A percentile compares a stretch with the other conserved stretches of the same genome.
Conservation (phyloP, 2,113 vertebrate genomes). For the Kryptolebias marmoratus region DNA sequence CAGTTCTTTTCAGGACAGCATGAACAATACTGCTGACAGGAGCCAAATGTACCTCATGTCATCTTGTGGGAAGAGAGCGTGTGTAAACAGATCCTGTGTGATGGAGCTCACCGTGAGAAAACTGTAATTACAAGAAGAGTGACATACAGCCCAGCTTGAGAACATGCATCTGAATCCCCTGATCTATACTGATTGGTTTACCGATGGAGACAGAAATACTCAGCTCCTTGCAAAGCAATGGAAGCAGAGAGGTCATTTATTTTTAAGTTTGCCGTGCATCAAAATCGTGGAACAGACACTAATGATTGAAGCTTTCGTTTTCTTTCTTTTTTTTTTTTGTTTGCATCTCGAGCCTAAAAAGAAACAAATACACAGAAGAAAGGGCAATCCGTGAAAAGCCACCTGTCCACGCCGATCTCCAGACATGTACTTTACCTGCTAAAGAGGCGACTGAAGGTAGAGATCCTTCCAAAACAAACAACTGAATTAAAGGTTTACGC, state of each 20-base stretch:
- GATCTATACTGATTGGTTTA: slow-evolving; percentile 1
- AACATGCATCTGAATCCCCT: slow-evolving; percentile 33
- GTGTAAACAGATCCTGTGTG: slow-evolving; percentile 72
- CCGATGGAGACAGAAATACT: neutral
- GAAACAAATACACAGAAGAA: neutral
- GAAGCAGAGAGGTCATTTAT: neutral
- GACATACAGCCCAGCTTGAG: slow-evolving; percentile 35
- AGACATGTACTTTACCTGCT: neutral
- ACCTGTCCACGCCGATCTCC: neutral
- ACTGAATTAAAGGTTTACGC: neutral
- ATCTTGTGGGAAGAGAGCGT: slow-evolving; percentile 66
- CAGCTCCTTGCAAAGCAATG: neutral
- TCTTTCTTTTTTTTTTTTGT: neutral
- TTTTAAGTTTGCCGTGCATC: neutral
- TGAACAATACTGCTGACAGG: slow-evolving; percentile 57
- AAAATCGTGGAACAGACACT: neutral
- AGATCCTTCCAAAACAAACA: slow-evolving; percentile 8
- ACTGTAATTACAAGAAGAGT: slow-evolving; percentile 68
- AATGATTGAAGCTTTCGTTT: neutral
- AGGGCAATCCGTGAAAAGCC: neutral
- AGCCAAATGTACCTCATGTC: slow-evolving; percentile 62
- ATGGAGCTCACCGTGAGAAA: slow-evolving; percentile 51
- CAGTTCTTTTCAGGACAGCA: slow-evolving; percentile 70
- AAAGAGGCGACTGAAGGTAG: neutral
- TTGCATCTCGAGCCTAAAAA: neutral